phyloP scores from a whole-genome alignment of 2,113 vertebrate species.

The Eurypyga helias region DNA sequence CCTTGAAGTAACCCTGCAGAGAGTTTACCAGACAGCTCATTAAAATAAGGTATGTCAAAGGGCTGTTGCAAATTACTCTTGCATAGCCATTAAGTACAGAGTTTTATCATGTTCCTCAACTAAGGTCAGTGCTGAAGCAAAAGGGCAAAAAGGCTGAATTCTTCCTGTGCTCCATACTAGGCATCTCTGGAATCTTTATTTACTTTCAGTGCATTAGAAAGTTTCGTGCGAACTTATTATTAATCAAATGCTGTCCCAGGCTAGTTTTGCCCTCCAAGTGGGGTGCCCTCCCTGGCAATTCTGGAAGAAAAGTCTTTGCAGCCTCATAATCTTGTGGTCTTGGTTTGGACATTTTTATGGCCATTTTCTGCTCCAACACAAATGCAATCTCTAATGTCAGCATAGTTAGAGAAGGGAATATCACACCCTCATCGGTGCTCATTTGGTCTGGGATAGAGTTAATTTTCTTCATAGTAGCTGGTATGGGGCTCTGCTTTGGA shows the following conservation, averaged over 20 bases:
- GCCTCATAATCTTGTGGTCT: not conserved
- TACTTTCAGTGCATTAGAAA: not conserved
- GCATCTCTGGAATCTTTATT: not conserved
- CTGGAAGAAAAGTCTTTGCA: not conserved
- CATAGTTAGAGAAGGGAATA: not conserved
- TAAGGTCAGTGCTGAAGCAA: not conserved
- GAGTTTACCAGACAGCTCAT: not conserved
- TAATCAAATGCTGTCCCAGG: fast-evolving
- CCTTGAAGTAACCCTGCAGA: not conserved
- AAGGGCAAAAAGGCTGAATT: not conserved
- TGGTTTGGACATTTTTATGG: not conserved
- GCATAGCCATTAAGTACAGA: not conserved
- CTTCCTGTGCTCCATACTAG: not conserved
- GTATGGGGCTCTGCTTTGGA: too few relatives aligned
- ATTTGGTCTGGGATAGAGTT: too few relatives aligned
- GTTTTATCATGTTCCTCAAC: not conserved
- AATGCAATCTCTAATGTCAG: not conserved
- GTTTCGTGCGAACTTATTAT: not conserved
- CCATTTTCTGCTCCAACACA: not conserved
- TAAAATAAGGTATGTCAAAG: not conserved
- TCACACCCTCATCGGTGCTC: not conserved
- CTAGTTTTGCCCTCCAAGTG: not conserved
- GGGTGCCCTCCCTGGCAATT: not conserved
- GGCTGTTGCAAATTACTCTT: not conserved
- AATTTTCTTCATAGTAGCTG: too few relatives aligned